Evolutionary conservation across 2,888 invertebrate species (phyloP).

Genomic region (Salpingus planirostris): DNA sequence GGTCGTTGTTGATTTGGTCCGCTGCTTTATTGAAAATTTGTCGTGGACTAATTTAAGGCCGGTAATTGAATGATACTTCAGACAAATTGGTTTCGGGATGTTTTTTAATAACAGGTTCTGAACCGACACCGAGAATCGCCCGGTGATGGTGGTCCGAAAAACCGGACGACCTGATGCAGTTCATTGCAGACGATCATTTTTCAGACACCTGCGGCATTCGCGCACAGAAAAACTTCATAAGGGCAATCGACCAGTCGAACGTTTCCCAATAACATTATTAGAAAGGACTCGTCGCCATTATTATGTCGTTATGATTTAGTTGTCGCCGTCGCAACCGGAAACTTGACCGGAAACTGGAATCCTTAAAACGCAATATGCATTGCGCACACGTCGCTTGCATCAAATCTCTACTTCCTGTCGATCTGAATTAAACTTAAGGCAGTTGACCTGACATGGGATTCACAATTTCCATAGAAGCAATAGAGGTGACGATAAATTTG

Average conservation of each 20-base stretch:
- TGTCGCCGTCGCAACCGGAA: slow-evolving; percentile 17
- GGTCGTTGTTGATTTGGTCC: background rate
- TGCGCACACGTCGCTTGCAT: slow-evolving; percentile 18
- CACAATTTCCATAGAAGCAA: too few species aligned
- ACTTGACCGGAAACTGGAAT: slow-evolving; percentile 21
- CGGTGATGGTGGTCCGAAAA: too few species aligned
- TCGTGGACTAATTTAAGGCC: slow-evolving; percentile 2
- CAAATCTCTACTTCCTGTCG: slow-evolving; percentile 12
- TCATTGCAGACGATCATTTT: too few species aligned
- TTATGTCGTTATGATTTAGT: slow-evolving; percentile 17
- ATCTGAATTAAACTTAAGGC: slow-evolving; percentile 20
- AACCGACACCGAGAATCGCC: too few species aligned
- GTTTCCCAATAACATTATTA: too few species aligned
- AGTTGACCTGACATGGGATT: too few species aligned
- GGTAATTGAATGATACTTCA: background rate
- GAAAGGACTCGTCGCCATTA: slow-evolving; percentile 11
- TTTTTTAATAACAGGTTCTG: too few species aligned
- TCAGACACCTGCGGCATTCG: too few species aligned
- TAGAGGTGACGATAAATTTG: too few species aligned
- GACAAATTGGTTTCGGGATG: slow-evolving; percentile 1
- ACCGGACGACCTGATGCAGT: too few species aligned
- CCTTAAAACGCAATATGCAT: slow-evolving; percentile 15
- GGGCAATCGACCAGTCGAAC: too few species aligned
- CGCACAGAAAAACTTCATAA: too few species aligned
- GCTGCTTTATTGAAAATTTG: slow-evolving; percentile 1